phyloP scores from a whole-genome alignment of 2,888 invertebrate genomes.

The Sinelater perroti region DNA sequence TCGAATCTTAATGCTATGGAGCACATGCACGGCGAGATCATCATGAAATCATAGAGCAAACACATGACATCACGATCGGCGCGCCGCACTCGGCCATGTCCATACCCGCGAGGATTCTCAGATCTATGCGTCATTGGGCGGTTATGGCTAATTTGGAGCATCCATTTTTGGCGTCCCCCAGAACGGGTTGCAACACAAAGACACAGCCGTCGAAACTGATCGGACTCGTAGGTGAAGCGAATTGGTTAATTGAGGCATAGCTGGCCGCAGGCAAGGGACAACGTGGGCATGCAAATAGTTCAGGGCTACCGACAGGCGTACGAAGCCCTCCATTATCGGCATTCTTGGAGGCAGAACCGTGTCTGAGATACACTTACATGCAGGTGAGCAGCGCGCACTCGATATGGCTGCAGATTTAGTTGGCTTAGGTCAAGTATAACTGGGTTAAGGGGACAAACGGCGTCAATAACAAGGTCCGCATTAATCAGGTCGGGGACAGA shows the following conservation, averaged over 20 bases:
- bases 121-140: constrained; percentile 9
- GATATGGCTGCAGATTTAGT: constrained; percentile 35
- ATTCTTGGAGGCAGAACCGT: too few relatives aligned
- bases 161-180: constrained; percentile 11
- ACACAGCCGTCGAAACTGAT: not conserved
- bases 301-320: constrained; percentile 10
- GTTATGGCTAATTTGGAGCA: not conserved
- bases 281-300: constrained; percentile 12
- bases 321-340: too few relatives aligned
- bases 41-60: constrained; percentile 4
- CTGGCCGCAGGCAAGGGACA: too few relatives aligned
- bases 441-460: constrained; percentile 39
- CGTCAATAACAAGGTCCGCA: constrained; percentile 44
- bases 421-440: constrained; percentile 43
- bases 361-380: too few relatives aligned
- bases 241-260: constrained; percentile 3
- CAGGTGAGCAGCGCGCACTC: not conserved
- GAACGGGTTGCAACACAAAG: not conserved
- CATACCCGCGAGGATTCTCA: constrained; percentile 10
- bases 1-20: not conserved
- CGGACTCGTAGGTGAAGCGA: constrained; percentile 3
- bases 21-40: constrained; percentile 1
- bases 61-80: constrained; percentile 9
- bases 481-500: constrained; percentile 46
- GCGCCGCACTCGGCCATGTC: not conserved